Conservation (phyloP, 2,113 vertebrate species). For the Aegypius monachus region DNA sequence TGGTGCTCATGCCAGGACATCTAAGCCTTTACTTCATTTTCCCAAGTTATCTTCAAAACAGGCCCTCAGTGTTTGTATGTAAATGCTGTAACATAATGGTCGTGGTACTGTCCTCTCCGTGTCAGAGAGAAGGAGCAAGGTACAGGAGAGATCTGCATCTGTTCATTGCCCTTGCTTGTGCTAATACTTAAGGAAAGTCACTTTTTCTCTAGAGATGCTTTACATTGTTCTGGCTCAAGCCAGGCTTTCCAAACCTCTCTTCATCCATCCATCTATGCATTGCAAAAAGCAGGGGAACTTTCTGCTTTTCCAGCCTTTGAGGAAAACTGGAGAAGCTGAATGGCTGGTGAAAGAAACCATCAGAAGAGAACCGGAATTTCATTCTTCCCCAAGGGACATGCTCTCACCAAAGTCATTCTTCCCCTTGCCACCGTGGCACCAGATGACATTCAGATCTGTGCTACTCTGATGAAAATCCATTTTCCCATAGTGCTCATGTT, state of each 20-base stretch:
- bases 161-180: neutral
- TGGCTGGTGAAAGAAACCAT: neutral
- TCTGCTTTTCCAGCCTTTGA: neutral
- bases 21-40: neutral
- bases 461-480: neutral
- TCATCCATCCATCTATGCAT: neutral
- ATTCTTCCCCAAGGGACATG: neutral
- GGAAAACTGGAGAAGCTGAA: neutral
- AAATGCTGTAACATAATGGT: neutral
- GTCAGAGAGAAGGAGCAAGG: neutral
- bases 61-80: neutral
- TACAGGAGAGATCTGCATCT: neutral
- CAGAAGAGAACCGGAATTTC: neutral
- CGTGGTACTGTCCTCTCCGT: neutral
- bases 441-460: neutral
- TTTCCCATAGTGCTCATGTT: neutral
- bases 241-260: neutral
- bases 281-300: neutral
- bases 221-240: neutral
- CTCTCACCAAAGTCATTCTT: neutral
- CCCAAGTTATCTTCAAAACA: neutral
- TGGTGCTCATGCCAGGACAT: neutral
- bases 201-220: neutral
- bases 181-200: neutral
- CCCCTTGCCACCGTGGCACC: rapidly evolving